Base-by-base conservation (phyloP, 2,113 vertebrate species). In the Procavia capensis region DNA sequence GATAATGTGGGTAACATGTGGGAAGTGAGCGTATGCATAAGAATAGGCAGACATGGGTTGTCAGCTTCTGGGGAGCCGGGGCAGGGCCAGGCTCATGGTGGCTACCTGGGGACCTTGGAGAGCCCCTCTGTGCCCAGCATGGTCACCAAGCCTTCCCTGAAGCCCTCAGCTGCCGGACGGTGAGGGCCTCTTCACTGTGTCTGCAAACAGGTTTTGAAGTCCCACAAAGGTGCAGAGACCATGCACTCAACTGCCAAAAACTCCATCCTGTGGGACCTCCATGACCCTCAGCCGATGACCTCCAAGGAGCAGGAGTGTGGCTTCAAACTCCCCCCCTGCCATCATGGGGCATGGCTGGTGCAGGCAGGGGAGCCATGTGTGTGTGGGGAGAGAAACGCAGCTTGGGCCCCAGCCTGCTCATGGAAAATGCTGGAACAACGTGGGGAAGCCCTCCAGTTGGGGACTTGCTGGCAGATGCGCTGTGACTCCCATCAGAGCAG, bases 181-280 rank as follows among this genome's bases (percentile, higher is more conserved):
- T 3, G 34, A 54, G 19, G 47, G 47, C 39, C 54, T 45, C 79
- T 8, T 14, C 54, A 10, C 29, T 31, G 10, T 27, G 13, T 47
- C 34, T 3, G 34, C 39, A 54, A 20, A 9, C 20, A 3, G 1
- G 2, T 41, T 10, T 19, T 6, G 85, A 16, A 74, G 0, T 1
- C 5, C 27, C n/a, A 24, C 36, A 24, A 0, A 2, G 50, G 7
- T 59, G 45, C 9, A 61, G 43, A 57, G 72, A 57, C 27, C 11
- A 70, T 4, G 74, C 72, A 3, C 8, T 25, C 31, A 41, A 7
- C 27, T 2, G 0, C 82, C 68, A 31, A 22, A 86, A 66, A 14
- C 9, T 0, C 2, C 0, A 4, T 25, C 27, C 64, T 20, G 7
- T 1, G 31, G 50, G 22, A n/a, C 34, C n/a, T 34, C 1, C 4